Evolutionary conservation across 2,797 vertebrate genomes (phyloP), one percentile per base, ranked within the genome.

Genomic region (Florisuga fusca): DNA sequence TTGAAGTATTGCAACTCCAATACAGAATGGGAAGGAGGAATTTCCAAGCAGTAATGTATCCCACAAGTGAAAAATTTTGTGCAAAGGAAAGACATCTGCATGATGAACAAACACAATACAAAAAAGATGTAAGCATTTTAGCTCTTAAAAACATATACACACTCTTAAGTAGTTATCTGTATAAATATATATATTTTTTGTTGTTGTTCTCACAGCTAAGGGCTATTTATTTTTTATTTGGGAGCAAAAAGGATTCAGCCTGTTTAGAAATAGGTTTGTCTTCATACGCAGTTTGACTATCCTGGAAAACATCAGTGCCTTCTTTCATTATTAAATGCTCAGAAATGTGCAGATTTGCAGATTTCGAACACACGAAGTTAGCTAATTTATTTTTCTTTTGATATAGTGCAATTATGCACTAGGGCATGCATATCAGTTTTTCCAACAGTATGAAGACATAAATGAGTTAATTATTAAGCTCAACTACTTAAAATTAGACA

Each of bases 51-150:
- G 98, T 63, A 99, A 97, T 0, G 99, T 99, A 97, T 99, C 99
- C 99, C 99, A 99, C 94, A 99, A 97, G 98, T 99, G 99, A 96
- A 99, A 99, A 97, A 99, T 99, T 98, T 99, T 99, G 98, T 99
- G 99, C 94, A 99, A 97, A 22, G 99, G 98, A 82, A 99, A 99
- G 53, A 99, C 98, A 96, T 99, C 99, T 99, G 96, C 31, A 97
- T 82, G 63, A 92, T 25, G 57, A 94, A 96, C 29, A 92, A 78
- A 23, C 4, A 66, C 25, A 80, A 69, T 41, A 2, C 61, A 76
- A 58, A 38, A 48, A 15, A 31, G 4, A n/a, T 62, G 6, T n/a
- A 55, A 82, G 26, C 23, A 66, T 26, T 4, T 11, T 41, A 61
- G 10, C 23, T 63, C 7, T 26, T 41, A 10, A 81, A 75, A 45